Evolutionary conservation across 2,797 vertebrate genomes (phyloP).

Genomic region (Sus cebifrons): DNA sequence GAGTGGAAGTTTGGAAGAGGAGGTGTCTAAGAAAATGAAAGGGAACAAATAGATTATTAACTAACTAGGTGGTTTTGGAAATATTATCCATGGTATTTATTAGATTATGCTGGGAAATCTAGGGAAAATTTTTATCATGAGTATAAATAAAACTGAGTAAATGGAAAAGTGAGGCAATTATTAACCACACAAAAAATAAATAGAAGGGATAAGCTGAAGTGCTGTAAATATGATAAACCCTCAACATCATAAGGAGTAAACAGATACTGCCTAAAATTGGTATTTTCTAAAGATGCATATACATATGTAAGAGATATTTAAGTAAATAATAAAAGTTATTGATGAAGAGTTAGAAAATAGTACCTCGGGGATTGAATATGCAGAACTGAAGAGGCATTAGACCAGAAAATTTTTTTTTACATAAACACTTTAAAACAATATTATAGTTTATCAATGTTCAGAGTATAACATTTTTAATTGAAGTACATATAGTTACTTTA

Average conservation of each 20-base stretch:
- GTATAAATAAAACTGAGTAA: not conserved
- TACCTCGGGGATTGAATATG: not conserved
- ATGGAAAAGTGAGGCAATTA: not conserved
- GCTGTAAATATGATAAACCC: not conserved
- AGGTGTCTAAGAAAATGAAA: conserved; percentile 3
- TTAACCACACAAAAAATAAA: conserved; percentile 25
- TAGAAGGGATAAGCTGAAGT: not conserved
- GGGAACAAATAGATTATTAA: not conserved
- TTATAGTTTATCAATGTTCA: not conserved
- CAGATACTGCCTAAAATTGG: not conserved
- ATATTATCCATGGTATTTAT: not conserved
- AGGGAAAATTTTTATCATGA: not conserved
- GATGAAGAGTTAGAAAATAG: not conserved
- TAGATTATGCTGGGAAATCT: not conserved
- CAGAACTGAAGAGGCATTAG: not conserved
- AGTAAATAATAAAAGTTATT: not conserved
- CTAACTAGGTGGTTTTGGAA: not conserved
- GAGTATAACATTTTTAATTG: not conserved
- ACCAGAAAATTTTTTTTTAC: not conserved
- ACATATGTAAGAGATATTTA: not conserved
- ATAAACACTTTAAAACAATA: not conserved
- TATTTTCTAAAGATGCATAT: not conserved
- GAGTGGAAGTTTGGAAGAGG: not conserved
- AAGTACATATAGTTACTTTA: too few relatives aligned
- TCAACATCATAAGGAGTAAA: not conserved